These are phyloP conservation scores for Ricordea florida DNA, from an alignment of 92 coral and sea anemone genomes.

Conservation along the genomic window DNA sequence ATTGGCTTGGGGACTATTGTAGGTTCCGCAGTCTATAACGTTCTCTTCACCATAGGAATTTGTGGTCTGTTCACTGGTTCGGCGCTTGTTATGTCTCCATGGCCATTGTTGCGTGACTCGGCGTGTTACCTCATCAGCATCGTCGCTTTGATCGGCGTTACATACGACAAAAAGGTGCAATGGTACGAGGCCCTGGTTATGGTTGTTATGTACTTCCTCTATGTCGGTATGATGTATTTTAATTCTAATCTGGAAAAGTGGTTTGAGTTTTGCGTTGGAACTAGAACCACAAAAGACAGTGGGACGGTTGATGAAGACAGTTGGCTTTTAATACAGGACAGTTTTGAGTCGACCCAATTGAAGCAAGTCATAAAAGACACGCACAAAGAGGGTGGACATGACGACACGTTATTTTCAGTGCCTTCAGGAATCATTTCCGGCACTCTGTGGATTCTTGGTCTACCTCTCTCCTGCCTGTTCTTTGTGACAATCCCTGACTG, in stretches of 20 bases:
- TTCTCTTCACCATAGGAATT: constrained; percentile 70
- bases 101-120: constrained; percentile 83
- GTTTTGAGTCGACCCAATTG: background rate
- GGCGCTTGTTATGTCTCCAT: constrained; percentile 58
- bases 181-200: constrained; percentile 83
- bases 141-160: constrained; percentile 63
- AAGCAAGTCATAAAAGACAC: constrained; percentile 51
- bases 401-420: constrained; percentile 41
- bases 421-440: constrained; percentile 45
- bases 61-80: constrained; percentile 75
- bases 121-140: constrained; percentile 58
- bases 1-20: constrained; percentile 83
- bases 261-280: background rate
- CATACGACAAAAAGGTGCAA: constrained; percentile 68
- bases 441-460: constrained; percentile 44
- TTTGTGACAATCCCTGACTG: constrained; percentile 80
- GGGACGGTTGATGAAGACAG: background rate
- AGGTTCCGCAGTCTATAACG: constrained; percentile 79
- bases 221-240: constrained; percentile 71
- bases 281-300: background rate
- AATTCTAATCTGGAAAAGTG: constrained; percentile 40
- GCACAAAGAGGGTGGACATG: constrained; percentile 13
- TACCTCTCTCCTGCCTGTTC: constrained; percentile 55
- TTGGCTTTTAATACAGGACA: background rate
- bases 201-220: constrained; percentile 64